Evolutionary conservation across 2,888 invertebrate species (phyloP), one percentile per base, ranked within the genome.

Genomic region (Ferrisia virgata): DNA sequence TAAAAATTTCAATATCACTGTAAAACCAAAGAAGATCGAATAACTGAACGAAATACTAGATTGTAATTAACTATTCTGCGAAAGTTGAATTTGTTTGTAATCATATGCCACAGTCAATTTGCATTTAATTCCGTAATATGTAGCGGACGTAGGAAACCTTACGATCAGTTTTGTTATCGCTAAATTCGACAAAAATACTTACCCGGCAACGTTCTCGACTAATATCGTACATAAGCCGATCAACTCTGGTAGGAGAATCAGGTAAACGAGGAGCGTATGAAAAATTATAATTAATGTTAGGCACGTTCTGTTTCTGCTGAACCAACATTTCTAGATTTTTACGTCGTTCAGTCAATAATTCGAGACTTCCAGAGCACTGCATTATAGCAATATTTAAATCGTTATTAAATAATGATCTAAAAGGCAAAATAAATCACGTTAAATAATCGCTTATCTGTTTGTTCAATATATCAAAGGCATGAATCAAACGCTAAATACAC

Each of bases 181-280:
- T 40, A 13, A 40, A 4, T 13, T 28, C 11, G 2, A 78, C 1
- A 39, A 11, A n/a, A 33, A 25, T 39, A 82, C 82, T 72, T 31
- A 82, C 82, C 28, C 82, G 58, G 39, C 72, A 69, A 43, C 82
- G 82, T 43, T 82, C 82, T 43, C 69, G 40, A 72, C 31, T 72
- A 0, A 82, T 64, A 28, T 82, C 82, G 18, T 43, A 72, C 58
- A 82, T 43, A 4, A 82, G 31, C 40, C 82, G 72, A 72, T 82
- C 82, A 2, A 82, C 82, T 72, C 72, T 18, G 9, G 82, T 82
- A n/a, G 82, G 82, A 5, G 82, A n/a, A 18, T 82, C 82, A 6
- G 82, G 82, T 18, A 82, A n/a, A 13, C 82, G 69, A 8, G 82
- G 72, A 13, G 82, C 40, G 18, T 72, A 72, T 13, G 82, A 40